Base-by-base conservation (phyloP, 1,140 invertebrate species). In the Elymnias hypermnestra region DNA sequence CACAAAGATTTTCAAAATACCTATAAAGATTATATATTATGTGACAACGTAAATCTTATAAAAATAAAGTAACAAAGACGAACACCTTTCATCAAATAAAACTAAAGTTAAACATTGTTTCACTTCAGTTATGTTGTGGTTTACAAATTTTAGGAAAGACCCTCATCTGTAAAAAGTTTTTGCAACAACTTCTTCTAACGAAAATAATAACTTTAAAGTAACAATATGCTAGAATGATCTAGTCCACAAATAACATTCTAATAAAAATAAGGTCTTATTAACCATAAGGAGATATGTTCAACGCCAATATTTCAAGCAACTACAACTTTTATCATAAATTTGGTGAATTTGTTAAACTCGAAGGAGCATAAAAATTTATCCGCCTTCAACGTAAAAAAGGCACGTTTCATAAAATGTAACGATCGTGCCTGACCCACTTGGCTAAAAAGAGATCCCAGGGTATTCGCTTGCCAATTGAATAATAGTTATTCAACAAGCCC, bases 371-470 rank as follows among this genome's bases (percentile, higher is more conserved):
- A 25, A 39, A 39, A 14, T 23, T 13, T 25, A 39, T 39, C 21
- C 12, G 19, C 22, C 13, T 37, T 21, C 14, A 33, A 13, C 14
- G 31, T 33, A 33, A 33, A 33, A 21, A 39, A 39, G 22, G 13
- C 37, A 39, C 37, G 37, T 39, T 39, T 39, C 37, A 33, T 33
- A 33, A 33, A 33, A 33, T 15, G 31, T 39, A 39, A 39, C 37
- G 37, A 39, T 23, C 21, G 9, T 12, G 14, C 22, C 22, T 39
- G 21, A 39, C 37, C 37, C 37, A 23, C 10, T 39, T 39, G 21
- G 37, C 31, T 33, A 33, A 33, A 33, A 33, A 39, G 37, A 13
- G 21, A 39, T 25, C 22, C 37, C 10, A 39, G 31, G 31, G 31
- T 14, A 21, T 37, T 17, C 37, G 37, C 9, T 18, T 23, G 37